Evolutionary conservation across 2,797 vertebrate species (phyloP).

Genomic region (Pantherophis alleghaniensis): DNA sequence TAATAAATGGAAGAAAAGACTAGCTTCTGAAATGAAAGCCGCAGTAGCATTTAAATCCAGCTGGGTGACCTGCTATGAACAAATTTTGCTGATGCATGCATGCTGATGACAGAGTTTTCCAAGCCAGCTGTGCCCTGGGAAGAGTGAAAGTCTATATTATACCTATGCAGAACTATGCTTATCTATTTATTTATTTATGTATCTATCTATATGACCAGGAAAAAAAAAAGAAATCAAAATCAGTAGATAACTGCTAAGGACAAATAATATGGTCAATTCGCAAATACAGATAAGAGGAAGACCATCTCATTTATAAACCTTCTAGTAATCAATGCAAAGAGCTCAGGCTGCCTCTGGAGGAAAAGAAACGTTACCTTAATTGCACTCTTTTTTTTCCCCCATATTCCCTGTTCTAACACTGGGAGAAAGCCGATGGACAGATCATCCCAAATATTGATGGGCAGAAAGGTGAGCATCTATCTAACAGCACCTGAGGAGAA

Average conservation of each 20-base stretch:
- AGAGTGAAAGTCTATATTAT: not conserved
- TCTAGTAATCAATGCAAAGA: not conserved
- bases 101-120: slow-evolving; percentile 63
- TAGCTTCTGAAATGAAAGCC: slow-evolving; percentile 47
- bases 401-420: slow-evolving; percentile 4
- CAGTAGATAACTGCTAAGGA: not conserved
- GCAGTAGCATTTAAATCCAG: slow-evolving; percentile 55
- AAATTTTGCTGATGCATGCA: slow-evolving; percentile 50
- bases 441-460: slow-evolving; percentile 64
- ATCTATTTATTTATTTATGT: not conserved
- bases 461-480: slow-evolving; percentile 52
- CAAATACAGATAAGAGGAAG: slow-evolving; percentile 36
- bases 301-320: slow-evolving; percentile 19
- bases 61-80: slow-evolving; percentile 56
- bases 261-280: slow-evolving; percentile 5
- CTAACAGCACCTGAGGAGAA: slow-evolving; percentile 45
- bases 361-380: slow-evolving; percentile 28
- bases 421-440: slow-evolving; percentile 35
- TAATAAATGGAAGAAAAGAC: slow-evolving; percentile 42
- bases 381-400: slow-evolving; percentile 15
- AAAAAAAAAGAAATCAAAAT: not conserved
- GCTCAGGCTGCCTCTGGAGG: slow-evolving; percentile 29
- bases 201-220: not conserved
- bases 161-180: not conserved
- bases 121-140: slow-evolving; percentile 55